A percentile compares a stretch with the other conserved stretches of the same genome.
phyloP scores from a whole-genome alignment of 2,888 invertebrate genomes.

The Drosophila emarginata region DNA sequence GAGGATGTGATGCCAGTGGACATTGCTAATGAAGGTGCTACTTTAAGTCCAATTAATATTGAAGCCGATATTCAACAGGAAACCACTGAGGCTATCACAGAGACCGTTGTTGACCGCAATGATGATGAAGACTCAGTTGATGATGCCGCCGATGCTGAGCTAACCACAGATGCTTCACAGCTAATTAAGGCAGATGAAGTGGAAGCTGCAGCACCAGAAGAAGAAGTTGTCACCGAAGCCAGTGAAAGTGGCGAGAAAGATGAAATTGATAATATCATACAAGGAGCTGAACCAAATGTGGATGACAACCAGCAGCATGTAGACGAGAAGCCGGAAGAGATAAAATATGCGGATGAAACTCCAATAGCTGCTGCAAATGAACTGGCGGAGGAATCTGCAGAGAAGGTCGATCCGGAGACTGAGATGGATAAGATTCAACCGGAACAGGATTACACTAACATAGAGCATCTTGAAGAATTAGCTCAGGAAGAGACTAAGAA shows the following conservation, averaged over 20 bases:
- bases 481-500: slow-evolving; percentile 4
- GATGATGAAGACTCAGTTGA: slow-evolving; percentile 37
- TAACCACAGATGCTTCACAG: slow-evolving; percentile 1
- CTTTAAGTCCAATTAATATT: slow-evolving; percentile 29
- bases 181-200: slow-evolving; percentile 10
- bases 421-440: slow-evolving; percentile 17
- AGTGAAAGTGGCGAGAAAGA: slow-evolving; percentile 60
- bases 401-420: neutral
- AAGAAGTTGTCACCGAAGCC: slow-evolving; percentile 25
- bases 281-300: slow-evolving; percentile 63
- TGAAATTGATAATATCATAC: slow-evolving; percentile 69
- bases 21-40: slow-evolving; percentile 40
- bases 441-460: slow-evolving; percentile 48
- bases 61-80: slow-evolving; percentile 28
- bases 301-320: slow-evolving; percentile 25
- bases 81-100: slow-evolving; percentile 29
- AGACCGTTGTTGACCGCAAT: slow-evolving; percentile 41
- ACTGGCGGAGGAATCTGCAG: slow-evolving; percentile 1
- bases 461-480: slow-evolving; percentile 45
- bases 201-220: slow-evolving; percentile 1
- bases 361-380: slow-evolving; percentile 1
- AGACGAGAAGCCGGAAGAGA: slow-evolving; percentile 21
- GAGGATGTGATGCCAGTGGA: neutral
- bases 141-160: slow-evolving; percentile 13
- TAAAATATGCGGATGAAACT: neutral